These are phyloP conservation scores for Synergus itoensis DNA, from an alignment of 2,888 invertebrate genomes.

Conservation along the genomic window DNA sequence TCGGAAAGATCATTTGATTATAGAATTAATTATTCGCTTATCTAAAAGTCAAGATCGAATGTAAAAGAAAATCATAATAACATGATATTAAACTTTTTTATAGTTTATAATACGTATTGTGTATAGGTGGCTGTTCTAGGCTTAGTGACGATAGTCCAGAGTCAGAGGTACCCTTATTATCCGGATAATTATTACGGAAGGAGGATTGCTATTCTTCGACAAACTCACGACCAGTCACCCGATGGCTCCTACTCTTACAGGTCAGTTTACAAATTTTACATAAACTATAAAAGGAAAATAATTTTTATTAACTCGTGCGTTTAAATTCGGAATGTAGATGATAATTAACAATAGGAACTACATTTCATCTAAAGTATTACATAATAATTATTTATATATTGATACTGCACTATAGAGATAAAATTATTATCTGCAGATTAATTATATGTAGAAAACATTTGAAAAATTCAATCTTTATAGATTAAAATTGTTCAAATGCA, in stretches of 20 bases:
- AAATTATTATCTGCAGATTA: too few relatives aligned
- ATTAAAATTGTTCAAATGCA: too few relatives aligned
- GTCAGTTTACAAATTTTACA: constrained; percentile 61
- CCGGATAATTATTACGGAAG: constrained; percentile 56
- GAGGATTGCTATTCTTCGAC: constrained; percentile 72
- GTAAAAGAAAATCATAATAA: constrained; percentile 4
- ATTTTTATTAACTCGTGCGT: not conserved
- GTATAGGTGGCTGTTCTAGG: constrained; percentile 49
- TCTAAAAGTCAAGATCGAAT: not conserved
- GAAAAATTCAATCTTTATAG: too few relatives aligned
- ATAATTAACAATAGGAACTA: not conserved
- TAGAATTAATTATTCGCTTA: constrained; percentile 16
- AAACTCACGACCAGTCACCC: constrained; percentile 71
- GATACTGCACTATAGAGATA: not conserved
- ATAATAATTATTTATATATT: too few relatives aligned
- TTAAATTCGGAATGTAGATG: not conserved
- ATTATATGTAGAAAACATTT: not conserved
- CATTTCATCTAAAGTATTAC: too few relatives aligned
- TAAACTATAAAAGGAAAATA: not conserved
- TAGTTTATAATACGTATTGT: not conserved
- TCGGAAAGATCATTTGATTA: not conserved
- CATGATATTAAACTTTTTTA: not conserved
- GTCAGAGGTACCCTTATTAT: constrained; percentile 45
- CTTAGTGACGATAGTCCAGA: constrained; percentile 49
- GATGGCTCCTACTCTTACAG: constrained; percentile 76